Evolutionary conservation across 2,888 invertebrate species (phyloP), one percentile per base, ranked within the genome.

Genomic region (Cynaeus angustus): DNA sequence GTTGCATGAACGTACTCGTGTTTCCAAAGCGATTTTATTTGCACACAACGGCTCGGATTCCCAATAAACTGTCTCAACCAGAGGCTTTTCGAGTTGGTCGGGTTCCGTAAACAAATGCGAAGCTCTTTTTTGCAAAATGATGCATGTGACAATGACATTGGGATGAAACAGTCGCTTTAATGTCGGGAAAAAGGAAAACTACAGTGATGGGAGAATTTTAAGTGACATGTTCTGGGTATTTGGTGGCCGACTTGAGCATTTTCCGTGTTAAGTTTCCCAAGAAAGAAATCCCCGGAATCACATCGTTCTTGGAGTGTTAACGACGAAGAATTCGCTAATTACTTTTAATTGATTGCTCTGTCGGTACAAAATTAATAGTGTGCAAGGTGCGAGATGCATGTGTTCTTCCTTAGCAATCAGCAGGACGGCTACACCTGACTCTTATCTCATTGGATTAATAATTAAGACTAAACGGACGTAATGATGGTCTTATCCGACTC

Each of bases 11-110:
- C 41, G 43, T 41, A 65, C 45, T 56, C 30, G 66, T 48, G 56
- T 66, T 58, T 48, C 58, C 66, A 28, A 67, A 58, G 26, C 66
- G 59, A 38, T 67, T 67, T 59, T 67, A 67, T 67, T 67, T 67
- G 66, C 66, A 67, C 66, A 67, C 66, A 67, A 67, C 58, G 66
- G 59, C 46, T 50, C 14, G 41, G 45, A 59, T 50, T 50, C 43
- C 14, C 30, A 50, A 67, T 67, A 67, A 67, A 67, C 46, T 58
- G 56, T 66, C 56, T 66, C 56, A 33, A 38, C 12, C 55, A 46
- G 65, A 46, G 48, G 53, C 55, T 65, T 37, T 64, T 41, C 43
- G 45, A 55, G 33, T 65, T 37, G 33, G 16, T 26, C 37, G 12
- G 38, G 28, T n/a, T 37, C 13, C 13, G 66, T 66, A 66, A 66